Conservation (phyloP, 2,113 vertebrate species). For the Sander lucioperca region DNA sequence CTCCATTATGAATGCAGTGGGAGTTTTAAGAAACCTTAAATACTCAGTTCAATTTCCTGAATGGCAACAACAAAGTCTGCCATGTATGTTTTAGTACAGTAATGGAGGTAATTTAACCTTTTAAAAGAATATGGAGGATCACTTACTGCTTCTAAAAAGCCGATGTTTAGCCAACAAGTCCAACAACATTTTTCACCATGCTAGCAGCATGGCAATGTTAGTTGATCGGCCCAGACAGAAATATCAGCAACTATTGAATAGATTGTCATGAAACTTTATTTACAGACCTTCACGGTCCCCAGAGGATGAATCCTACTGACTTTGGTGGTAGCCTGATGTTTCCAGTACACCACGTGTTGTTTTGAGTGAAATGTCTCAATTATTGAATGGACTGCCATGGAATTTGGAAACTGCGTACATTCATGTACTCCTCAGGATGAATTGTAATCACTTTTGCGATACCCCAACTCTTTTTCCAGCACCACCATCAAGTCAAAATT, state of each 20-base stretch:
- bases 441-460: background rate
- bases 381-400: background rate
- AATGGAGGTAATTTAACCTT: background rate
- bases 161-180: background rate
- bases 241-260: background rate
- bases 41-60: background rate
- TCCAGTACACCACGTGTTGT: background rate
- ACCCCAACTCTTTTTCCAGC: background rate
- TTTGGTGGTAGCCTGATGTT: background rate
- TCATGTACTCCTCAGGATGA: background rate
- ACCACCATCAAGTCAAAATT: background rate
- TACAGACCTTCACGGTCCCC: background rate
- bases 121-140: background rate
- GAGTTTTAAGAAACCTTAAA: background rate
- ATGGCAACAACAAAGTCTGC: slow-evolving; percentile 19
- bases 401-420: background rate
- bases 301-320: background rate
- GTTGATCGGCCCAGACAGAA: background rate
- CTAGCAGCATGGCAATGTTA: background rate
- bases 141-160: background rate
- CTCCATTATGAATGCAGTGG: background rate
- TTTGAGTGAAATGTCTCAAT: background rate
- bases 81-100: background rate
- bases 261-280: background rate
- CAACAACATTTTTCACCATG: background rate